Percentiles rank a stretch among this genome's conserved stretches.
phyloP scores from a whole-genome alignment of 92 coral and sea anemone species.

The Desmophyllum pertusum region DNA sequence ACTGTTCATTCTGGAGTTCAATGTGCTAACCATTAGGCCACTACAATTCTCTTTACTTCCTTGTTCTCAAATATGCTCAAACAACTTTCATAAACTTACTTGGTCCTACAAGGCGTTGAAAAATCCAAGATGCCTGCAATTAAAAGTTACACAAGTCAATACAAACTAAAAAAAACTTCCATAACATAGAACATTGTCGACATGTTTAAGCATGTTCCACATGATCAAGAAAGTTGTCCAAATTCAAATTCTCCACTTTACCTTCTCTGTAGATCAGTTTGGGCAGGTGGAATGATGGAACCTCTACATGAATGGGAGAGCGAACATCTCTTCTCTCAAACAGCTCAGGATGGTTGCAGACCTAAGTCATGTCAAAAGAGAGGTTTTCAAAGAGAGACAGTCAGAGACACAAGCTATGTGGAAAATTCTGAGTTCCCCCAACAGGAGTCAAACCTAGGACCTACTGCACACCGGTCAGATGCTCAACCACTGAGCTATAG shows the following conservation, averaged over 20 bases:
- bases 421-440: no score
- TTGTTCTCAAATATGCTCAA: not conserved
- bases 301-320: constrained; percentile 82
- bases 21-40: no score
- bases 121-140: constrained; percentile 55
- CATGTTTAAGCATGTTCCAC: no score
- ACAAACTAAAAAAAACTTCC: not conserved
- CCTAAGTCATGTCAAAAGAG: constrained; percentile 43
- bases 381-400: not conserved
- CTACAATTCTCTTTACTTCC: not conserved
- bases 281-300: constrained; percentile 76
- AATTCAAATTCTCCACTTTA: not conserved
- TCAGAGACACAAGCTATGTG: no score
- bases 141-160: not conserved
- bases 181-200: not conserved
- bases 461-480: no score
- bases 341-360: constrained; percentile 96
- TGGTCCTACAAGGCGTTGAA: constrained; percentile 51
- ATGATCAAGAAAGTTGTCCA: no score
- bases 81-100: constrained; percentile 47
- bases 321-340: constrained; percentile 95
- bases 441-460: no score
- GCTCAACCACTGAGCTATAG: no score
- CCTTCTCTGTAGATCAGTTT: constrained; percentile 96
- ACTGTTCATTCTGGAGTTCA: no score